Percentiles rank a stretch among this genome's conserved stretches.
Conservation (phyloP, 2,113 vertebrate genomes). For the Ctenomys sociabilis region DNA sequence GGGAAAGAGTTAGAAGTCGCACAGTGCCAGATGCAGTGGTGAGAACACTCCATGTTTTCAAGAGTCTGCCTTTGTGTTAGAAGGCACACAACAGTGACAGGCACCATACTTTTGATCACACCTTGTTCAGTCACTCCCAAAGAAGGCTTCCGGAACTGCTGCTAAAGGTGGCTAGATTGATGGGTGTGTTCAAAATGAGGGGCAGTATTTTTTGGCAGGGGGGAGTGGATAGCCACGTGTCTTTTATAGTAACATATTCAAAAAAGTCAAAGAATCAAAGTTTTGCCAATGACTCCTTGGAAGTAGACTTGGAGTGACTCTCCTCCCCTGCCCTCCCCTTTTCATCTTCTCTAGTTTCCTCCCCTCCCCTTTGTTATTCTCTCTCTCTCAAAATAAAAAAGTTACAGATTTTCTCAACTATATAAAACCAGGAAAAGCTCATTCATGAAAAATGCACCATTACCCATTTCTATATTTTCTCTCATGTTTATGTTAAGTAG, state of each 20-base stretch:
- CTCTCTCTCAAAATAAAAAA: not conserved
- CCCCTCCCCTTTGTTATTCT: not conserved
- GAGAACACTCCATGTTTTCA: not conserved
- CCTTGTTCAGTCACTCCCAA: not conserved
- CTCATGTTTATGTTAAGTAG: conserved; percentile 58
- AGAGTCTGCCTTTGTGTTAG: not conserved
- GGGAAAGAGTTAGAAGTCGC: not conserved
- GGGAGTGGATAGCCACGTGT: not conserved
- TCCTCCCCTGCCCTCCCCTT: rapidly evolving
- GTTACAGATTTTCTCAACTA: conserved; percentile 8
- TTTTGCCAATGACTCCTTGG: not conserved
- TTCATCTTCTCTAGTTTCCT: too few relatives aligned
- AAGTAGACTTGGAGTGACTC: not conserved
- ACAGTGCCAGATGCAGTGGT: not conserved
- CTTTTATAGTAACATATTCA: not conserved
- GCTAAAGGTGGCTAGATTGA: not conserved
- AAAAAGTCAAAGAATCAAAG: not conserved
- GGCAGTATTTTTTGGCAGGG: not conserved
- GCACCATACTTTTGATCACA: not conserved
- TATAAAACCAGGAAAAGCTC: conserved; percentile 6
- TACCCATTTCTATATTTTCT: conserved; percentile 47
- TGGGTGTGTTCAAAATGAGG: not conserved
- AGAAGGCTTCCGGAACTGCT: not conserved
- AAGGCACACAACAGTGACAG: not conserved
- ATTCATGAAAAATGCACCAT: conserved; percentile 54